These are phyloP conservation scores for Temnothorax rugatulus DNA, from an alignment of 2,888 invertebrate genomes.

Conservation along the genomic window DNA sequence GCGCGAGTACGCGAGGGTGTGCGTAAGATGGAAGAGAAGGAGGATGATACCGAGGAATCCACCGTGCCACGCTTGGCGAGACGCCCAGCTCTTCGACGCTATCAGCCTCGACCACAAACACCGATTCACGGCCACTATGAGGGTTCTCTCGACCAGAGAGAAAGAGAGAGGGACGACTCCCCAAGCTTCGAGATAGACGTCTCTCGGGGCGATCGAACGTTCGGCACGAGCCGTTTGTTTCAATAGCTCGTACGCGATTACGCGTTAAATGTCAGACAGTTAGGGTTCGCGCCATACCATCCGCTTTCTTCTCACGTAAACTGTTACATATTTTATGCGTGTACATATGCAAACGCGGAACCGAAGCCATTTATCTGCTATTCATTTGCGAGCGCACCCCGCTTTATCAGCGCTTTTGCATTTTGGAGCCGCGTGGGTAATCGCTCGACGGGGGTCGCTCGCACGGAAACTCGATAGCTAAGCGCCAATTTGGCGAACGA, in stretches of 20 bases:
- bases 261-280: conserved; percentile 19
- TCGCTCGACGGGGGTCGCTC: neutral
- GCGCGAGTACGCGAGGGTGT: conserved; percentile 34
- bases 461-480: neutral
- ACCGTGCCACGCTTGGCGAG: conserved; percentile 78
- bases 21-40: conserved; percentile 67
- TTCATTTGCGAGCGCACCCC: neutral
- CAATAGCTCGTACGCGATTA: conserved; percentile 19
- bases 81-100: conserved; percentile 82
- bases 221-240: conserved; percentile 25
- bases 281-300: too few species aligned
- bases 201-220: conserved; percentile 38
- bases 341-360: neutral
- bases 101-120: conserved; percentile 84
- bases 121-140: conserved; percentile 83
- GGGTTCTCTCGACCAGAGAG: conserved; percentile 61
- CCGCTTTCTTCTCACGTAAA: neutral
- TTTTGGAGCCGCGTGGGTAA: neutral
- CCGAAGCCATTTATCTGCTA: too few species aligned
- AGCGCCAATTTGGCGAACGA: neutral
- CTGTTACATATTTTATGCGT: neutral
- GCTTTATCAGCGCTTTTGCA: neutral
- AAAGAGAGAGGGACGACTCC: neutral
- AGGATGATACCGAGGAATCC: conserved; percentile 72
- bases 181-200: conserved; percentile 6